A percentile compares a stretch with the other conserved stretches of the same genome.
phyloP scores from a whole-genome alignment of 2,888 invertebrate genomes.

The Rambutsinella grinnellia region DNA sequence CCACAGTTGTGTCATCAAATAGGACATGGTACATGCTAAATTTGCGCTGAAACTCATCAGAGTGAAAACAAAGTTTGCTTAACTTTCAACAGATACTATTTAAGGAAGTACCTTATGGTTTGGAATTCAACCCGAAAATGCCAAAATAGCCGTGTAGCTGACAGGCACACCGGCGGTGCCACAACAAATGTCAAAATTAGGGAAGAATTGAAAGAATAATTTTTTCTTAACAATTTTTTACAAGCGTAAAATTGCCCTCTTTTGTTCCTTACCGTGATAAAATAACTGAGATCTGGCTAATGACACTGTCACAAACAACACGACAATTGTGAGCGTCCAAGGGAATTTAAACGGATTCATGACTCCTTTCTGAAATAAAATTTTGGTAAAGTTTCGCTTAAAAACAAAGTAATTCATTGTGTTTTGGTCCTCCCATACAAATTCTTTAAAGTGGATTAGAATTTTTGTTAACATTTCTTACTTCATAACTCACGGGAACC shows the following conservation, averaged over 20 bases:
- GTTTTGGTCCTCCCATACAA: no score
- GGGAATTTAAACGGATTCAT: constrained; percentile 63
- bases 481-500: constrained; percentile 51
- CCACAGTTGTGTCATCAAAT: constrained; percentile 48
- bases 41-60: constrained; percentile 14
- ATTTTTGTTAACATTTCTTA: no score
- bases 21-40: constrained; percentile 38
- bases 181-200: no score
- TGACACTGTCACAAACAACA: constrained; percentile 60
- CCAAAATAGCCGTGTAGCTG: no score
- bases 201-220: neutral
- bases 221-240: constrained; percentile 25
- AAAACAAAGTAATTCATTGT: no score
- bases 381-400: neutral
- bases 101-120: no score
- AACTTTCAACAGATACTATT: neutral
- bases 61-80: constrained; percentile 2
- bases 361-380: constrained; percentile 55
- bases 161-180: no score
- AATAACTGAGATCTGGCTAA: constrained; percentile 59
- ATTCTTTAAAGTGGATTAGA: no score
- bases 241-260: constrained; percentile 40
- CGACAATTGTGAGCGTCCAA: constrained; percentile 63
- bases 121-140: no score
- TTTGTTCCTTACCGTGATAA: constrained; percentile 59